A percentile compares a stretch with the other conserved stretches of the same genome.
Evolutionary conservation across 2,888 invertebrate species (phyloP).

Genomic region (Xanthostigma xanthostigma): DNA sequence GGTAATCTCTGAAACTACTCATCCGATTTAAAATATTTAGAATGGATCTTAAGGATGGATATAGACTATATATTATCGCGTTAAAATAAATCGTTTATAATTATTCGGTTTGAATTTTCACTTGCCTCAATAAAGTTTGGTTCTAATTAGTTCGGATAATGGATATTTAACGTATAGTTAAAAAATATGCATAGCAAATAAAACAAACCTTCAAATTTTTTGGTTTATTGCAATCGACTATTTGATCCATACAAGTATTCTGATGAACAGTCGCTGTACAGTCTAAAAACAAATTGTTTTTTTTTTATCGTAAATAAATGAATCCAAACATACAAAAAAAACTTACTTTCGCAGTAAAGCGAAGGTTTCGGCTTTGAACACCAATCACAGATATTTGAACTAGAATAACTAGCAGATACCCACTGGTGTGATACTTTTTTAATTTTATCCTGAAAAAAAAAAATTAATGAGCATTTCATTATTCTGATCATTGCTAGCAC

Average conservation of each 20-base stretch:
- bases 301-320: too few species aligned
- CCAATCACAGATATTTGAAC: constrained; percentile 57
- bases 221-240: constrained; percentile 65
- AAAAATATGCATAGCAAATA: neutral
- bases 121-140: neutral
- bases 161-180: constrained; percentile 3
- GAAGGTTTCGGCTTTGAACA: constrained; percentile 67
- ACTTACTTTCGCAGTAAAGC: constrained; percentile 73
- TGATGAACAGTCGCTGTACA: constrained; percentile 80
- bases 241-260: constrained; percentile 76
- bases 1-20: too few species aligned
- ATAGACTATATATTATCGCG: too few species aligned
- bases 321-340: neutral
- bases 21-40: too few species aligned
- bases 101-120: too few species aligned
- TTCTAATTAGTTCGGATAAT: neutral
- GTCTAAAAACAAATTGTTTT: constrained; percentile 34
- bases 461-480: neutral
- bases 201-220: constrained; percentile 43
- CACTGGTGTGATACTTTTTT: constrained; percentile 64
- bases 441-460: constrained; percentile 49
- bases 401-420: constrained; percentile 48
- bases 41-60: too few species aligned
- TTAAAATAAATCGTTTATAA: too few species aligned
- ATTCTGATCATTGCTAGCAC: neutral